Conservation (phyloP, 2,888 invertebrate genomes). For the Harpalus rufipes region DNA sequence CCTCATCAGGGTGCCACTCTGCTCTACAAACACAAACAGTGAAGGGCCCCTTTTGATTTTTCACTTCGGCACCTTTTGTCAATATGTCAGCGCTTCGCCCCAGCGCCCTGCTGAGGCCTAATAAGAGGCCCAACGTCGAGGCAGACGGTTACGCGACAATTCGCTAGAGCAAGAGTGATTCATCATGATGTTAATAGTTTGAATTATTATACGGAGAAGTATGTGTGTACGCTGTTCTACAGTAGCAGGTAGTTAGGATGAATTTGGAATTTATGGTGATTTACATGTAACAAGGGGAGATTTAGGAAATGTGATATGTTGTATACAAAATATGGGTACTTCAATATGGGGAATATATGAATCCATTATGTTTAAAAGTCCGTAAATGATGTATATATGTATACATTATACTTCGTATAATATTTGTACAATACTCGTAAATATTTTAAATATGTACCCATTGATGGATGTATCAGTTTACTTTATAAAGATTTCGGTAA, state of each 20-base stretch:
- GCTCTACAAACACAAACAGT: constrained; percentile 76
- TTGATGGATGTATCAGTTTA: too few relatives aligned
- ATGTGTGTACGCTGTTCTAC: not conserved
- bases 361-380: too few relatives aligned
- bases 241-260: constrained; percentile 28
- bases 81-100: constrained; percentile 70
- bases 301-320: constrained; percentile 25
- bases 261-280: constrained; percentile 10
- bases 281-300: not conserved
- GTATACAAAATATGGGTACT: not conserved
- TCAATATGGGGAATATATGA: not conserved
- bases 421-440: too few relatives aligned
- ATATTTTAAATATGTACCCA: too few relatives aligned
- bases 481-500: too few relatives aligned
- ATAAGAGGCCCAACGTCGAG: constrained; percentile 51
- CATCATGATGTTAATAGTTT: constrained; percentile 37
- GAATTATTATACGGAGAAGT: constrained; percentile 10
- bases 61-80: constrained; percentile 77
- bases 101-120: constrained; percentile 57
- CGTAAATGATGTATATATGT: too few relatives aligned
- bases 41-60: constrained; percentile 75
- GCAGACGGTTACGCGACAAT: not conserved
- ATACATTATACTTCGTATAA: too few relatives aligned
- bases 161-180: constrained; percentile 12
- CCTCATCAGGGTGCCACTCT: constrained; percentile 70